Base-by-base conservation (phyloP, 2,113 vertebrate genomes). In the Trematocara zebra region DNA sequence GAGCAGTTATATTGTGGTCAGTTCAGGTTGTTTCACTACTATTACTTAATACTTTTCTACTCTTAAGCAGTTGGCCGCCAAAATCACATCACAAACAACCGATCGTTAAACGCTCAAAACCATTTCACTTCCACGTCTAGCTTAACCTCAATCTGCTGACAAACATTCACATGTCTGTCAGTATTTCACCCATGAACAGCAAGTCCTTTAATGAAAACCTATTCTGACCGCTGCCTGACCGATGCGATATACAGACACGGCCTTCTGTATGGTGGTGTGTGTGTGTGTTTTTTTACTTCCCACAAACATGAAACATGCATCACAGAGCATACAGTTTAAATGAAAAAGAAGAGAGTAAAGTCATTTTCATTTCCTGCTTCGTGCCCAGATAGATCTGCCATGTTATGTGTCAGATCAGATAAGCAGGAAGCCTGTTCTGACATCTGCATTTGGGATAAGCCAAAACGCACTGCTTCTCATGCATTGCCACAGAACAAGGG, bases 331-430 rank as follows among this genome's bases (percentile, higher is more conserved):
- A 18, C 52, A 23, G 33, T 87, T 80, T 79, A 64, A 85, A 84
- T 54, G 11, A 40, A 80, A 78, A 67, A 59, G 37, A 64, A 83
- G 56, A 82, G 31, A 78, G 64, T 26, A 59, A 74, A 90, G 67
- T 90, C 83, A 53, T 90, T 90, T 88, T 78, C 64, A 80, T 88
- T 85, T 85, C 78, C 85, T 17, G 78, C 78, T 84, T 89, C 17
- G 59, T 91, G 89, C 85, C 61, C 93, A 92, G 95, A 95, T 94
- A 92, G 95, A 96, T 97, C 80, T 94, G 96, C 96, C 96, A 97
- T 97, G 97, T 96, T 97, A 95, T 59, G 74, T 93, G 96, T 97
- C 97, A 94, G 95, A 97, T 95, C 95, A 97, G 96, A 97, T 96
- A 96, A 97, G 94, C 64, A 94, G 94, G 95, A 94, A 97, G 95